These are phyloP conservation scores for Ammodytes dubius DNA, from an alignment of 2,113 vertebrate species.

Conservation along the genomic window DNA sequence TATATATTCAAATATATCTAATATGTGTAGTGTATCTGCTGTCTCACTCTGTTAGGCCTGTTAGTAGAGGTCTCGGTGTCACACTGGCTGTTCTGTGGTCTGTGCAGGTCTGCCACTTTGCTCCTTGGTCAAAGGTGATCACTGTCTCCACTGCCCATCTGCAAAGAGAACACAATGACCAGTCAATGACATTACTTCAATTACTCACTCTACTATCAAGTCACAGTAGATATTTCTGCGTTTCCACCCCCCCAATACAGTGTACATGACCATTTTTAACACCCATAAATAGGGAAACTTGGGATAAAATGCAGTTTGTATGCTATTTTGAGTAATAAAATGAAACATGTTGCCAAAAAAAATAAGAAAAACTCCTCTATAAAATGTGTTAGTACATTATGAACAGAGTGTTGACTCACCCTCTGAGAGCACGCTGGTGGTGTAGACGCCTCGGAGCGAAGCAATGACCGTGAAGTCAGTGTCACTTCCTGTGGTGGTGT, in stretches of 20 bases:
- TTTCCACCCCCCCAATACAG: background rate
- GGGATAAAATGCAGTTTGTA: background rate
- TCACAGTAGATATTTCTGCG: too few relatives aligned
- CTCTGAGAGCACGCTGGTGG: slow-evolving; percentile 91
- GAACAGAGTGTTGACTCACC: slow-evolving; percentile 76
- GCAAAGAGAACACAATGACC: slow-evolving; percentile 12
- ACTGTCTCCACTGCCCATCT: slow-evolving; percentile 92
- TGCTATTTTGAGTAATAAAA: background rate
- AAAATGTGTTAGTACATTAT: background rate
- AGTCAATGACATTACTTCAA: background rate
- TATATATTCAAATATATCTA: too few relatives aligned
- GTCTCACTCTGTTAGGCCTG: slow-evolving; percentile 75
- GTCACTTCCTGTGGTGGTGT: slow-evolving; percentile 90
- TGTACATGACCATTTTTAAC: background rate
- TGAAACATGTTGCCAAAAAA: background rate
- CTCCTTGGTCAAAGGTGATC: slow-evolving; percentile 94
- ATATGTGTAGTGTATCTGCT: background rate
- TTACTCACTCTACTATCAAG: background rate
- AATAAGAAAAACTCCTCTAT: background rate
- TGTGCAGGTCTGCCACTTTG: slow-evolving; percentile 89
- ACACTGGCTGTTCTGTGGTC: slow-evolving; percentile 89
- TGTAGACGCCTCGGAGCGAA: slow-evolving; percentile 92
- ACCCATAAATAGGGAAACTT: background rate
- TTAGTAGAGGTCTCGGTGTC: slow-evolving; percentile 77
- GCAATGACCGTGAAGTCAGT: slow-evolving; percentile 94